Percentiles rank a stretch among this genome's conserved stretches.
These are phyloP conservation scores for Tadarida brasiliensis DNA, from an alignment of 2,797 vertebrate genomes.

Conservation along the genomic window DNA sequence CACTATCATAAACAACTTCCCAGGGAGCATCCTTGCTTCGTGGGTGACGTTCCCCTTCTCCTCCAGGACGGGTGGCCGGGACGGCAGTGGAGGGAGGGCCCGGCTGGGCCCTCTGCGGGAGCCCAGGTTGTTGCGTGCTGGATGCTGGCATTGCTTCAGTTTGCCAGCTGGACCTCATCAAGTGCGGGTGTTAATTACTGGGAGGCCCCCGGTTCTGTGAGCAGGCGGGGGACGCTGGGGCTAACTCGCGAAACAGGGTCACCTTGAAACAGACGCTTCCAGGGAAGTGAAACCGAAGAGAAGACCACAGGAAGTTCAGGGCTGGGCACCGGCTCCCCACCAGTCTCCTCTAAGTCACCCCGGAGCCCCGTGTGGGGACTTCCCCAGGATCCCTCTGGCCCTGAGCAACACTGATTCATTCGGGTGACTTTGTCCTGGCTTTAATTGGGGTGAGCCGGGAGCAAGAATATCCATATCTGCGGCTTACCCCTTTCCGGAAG, in stretches of 20 bases:
- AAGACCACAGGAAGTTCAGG: background rate
- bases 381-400: background rate
- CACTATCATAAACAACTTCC: background rate
- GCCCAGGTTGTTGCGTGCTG: slow-evolving; percentile 76
- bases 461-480: background rate
- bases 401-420: accelerated
- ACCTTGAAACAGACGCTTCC: slow-evolving; percentile 92
- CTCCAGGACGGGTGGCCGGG: slow-evolving; percentile 32
- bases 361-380: background rate
- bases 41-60: slow-evolving; percentile 12
- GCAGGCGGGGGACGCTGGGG: slow-evolving; percentile 88
- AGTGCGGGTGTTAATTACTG: slow-evolving; percentile 96
- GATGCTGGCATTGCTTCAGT: slow-evolving; percentile 92
- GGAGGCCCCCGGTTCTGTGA: slow-evolving; percentile 92
- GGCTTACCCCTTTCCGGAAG: background rate
- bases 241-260: slow-evolving; percentile 90
- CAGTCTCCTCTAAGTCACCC: slow-evolving; percentile 41
- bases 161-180: slow-evolving; percentile 99
- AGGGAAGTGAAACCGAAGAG: slow-evolving; percentile 48
- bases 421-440: background rate
- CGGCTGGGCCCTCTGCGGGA: slow-evolving; percentile 56
- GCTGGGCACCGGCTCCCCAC: background rate
- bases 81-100: background rate
- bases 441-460: background rate
- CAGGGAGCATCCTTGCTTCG: background rate